Percentiles rank a stretch among this genome's conserved stretches.
Conservation (phyloP, 2,797 vertebrate genomes). For the Moxostoma hubbsi region DNA sequence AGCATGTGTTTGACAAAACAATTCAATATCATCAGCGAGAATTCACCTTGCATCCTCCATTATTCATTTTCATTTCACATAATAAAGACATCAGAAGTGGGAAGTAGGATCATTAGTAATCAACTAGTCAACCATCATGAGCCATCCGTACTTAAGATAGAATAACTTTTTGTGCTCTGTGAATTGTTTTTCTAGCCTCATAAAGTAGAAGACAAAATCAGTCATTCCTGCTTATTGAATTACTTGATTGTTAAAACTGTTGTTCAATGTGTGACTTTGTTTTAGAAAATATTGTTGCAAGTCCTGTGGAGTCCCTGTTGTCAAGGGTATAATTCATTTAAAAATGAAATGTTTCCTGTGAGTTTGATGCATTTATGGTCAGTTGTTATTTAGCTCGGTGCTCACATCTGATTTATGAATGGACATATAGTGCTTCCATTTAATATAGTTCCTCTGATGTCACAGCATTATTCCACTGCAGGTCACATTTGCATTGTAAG, state of each 20-base stretch:
- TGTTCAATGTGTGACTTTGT: neutral
- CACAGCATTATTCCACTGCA: conserved; percentile 52
- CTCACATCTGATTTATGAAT: conserved; percentile 18
- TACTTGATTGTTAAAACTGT: too few relatives aligned
- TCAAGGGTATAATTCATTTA: neutral
- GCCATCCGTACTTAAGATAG: neutral
- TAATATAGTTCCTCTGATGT: conserved; percentile 25
- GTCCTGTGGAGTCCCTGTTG: neutral
- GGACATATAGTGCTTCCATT: neutral
- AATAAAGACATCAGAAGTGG: too few relatives aligned
- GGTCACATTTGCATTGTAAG: conserved; percentile 49
- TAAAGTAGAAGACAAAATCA: neutral
- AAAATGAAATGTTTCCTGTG: conserved; percentile 5
- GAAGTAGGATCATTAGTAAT: too few relatives aligned
- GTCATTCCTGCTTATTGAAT: neutral
- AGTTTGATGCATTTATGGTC: conserved; percentile 19
- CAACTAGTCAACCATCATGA: too few relatives aligned
- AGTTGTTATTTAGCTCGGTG: neutral
- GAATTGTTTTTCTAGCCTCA: neutral
- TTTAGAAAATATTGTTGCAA: neutral
- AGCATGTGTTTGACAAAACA: too few relatives aligned
- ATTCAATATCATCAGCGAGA: too few relatives aligned
- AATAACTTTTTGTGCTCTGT: neutral
- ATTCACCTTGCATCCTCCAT: too few relatives aligned
- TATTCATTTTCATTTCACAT: too few relatives aligned